Evolutionary conservation across 2,797 vertebrate genomes (phyloP).

Genomic region (Lithobates pipiens): DNA sequence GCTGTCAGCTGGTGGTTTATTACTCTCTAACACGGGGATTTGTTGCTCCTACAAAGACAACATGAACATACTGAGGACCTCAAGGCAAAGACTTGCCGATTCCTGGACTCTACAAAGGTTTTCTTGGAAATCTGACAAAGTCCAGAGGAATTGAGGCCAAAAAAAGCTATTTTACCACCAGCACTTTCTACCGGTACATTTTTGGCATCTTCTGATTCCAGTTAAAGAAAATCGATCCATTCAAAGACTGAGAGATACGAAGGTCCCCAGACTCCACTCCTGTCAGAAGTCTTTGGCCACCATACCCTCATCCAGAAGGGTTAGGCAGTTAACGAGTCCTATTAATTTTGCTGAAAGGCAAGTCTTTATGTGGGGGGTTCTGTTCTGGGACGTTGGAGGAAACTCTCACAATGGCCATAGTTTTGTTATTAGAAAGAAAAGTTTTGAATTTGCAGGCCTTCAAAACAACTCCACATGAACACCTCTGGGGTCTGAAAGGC

Average conservation of each 20-base stretch:
- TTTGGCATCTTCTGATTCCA: slow-evolving; percentile 20
- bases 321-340: background rate
- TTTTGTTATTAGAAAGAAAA: too few relatives aligned
- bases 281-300: slow-evolving; percentile 18
- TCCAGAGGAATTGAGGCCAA: slow-evolving; percentile 29
- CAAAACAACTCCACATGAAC: too few relatives aligned
- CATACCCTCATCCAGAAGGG: background rate
- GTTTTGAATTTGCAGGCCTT: too few relatives aligned
- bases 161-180: slow-evolving; percentile 34
- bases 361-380: background rate
- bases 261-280: background rate
- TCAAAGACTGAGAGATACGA: slow-evolving; percentile 20
- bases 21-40: slow-evolving; percentile 34
- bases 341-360: background rate
- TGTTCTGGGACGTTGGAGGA: background rate
- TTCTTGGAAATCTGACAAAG: slow-evolving; percentile 47
- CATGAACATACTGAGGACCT: slow-evolving; percentile 42
- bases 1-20: slow-evolving; percentile 21
- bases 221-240: slow-evolving; percentile 35
- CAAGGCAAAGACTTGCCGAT: slow-evolving; percentile 18
- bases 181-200: slow-evolving; percentile 29
- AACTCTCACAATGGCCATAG: too few relatives aligned
- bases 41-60: slow-evolving; percentile 28
- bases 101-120: slow-evolving; percentile 32
- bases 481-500: too few relatives aligned